A percentile compares a stretch with the other conserved stretches of the same genome.
phyloP scores from a whole-genome alignment of 1,140 invertebrate species.

The Psix sp. region DNA sequence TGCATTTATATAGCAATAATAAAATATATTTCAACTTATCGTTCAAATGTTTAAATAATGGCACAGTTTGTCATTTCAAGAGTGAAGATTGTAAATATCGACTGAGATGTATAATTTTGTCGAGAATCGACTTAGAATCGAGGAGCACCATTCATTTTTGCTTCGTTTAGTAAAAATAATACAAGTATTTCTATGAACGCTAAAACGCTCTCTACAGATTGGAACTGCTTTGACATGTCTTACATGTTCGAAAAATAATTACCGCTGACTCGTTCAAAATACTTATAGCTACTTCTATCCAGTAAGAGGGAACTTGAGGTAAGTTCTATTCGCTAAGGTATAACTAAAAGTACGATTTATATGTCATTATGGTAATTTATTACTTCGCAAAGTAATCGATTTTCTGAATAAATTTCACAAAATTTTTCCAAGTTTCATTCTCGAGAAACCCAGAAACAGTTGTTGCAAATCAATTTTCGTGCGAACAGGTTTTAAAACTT shows the following conservation, averaged over 20 bases:
- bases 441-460: too few species aligned
- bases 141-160: too few species aligned
- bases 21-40: background rate
- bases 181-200: background rate
- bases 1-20: too few species aligned
- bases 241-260: conserved; percentile 24
- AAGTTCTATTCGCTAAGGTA: conserved; percentile 40
- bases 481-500: too few species aligned
- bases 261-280: conserved; percentile 35
- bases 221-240: conserved; percentile 25
- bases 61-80: conserved; percentile 1
- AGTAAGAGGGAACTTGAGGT: conserved; percentile 26
- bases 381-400: conserved; percentile 4
- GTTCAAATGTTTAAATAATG: background rate
- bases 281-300: conserved; percentile 23
- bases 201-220: conserved; percentile 27
- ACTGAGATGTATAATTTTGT: too few species aligned
- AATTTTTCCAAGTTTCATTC: background rate
- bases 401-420: too few species aligned
- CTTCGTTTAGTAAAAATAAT: background rate
- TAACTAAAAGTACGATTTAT: conserved; percentile 34
- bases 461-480: conserved; percentile 9
- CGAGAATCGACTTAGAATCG: too few species aligned
- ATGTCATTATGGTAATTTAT: conserved; percentile 31
- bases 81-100: too few species aligned